Conservation (phyloP, 2,888 invertebrate species). For the Nephrotoma guestfalica region DNA sequence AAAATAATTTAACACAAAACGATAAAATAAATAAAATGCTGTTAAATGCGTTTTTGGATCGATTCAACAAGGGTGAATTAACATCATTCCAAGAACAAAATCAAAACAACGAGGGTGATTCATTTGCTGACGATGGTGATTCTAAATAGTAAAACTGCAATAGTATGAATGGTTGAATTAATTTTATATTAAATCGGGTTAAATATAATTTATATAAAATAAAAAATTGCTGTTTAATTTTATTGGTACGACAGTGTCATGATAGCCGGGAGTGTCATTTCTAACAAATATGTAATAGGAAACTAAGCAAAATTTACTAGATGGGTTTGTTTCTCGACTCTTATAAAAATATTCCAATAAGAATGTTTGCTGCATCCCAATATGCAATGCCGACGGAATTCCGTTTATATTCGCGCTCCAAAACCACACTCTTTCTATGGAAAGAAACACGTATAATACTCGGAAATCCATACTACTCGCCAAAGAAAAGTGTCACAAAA, state of each 20-base stretch:
- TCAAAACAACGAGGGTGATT: not conserved
- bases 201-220: not conserved
- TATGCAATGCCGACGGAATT: too few species aligned
- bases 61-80: constrained; percentile 8
- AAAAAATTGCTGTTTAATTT: not conserved
- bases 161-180: not conserved
- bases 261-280: not conserved
- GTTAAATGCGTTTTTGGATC: constrained; percentile 11
- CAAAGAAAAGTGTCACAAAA: too few species aligned
- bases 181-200: not conserved
- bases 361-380: too few species aligned
- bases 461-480: too few species aligned
- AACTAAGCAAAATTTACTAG: too few species aligned
- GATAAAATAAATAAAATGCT: constrained; percentile 10
- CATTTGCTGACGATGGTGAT: not conserved
- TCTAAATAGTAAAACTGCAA: not conserved
- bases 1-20: constrained; percentile 9
- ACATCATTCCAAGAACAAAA: not conserved
- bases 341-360: not conserved
- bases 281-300: not conserved
- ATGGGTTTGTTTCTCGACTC: not conserved
- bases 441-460: too few species aligned
- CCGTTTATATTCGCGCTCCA: too few species aligned
- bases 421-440: too few species aligned
- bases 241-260: too few species aligned